These are phyloP conservation scores for Brachionus plicatilis DNA, from an alignment of 1,140 invertebrate genomes.

Conservation along the genomic window DNA sequence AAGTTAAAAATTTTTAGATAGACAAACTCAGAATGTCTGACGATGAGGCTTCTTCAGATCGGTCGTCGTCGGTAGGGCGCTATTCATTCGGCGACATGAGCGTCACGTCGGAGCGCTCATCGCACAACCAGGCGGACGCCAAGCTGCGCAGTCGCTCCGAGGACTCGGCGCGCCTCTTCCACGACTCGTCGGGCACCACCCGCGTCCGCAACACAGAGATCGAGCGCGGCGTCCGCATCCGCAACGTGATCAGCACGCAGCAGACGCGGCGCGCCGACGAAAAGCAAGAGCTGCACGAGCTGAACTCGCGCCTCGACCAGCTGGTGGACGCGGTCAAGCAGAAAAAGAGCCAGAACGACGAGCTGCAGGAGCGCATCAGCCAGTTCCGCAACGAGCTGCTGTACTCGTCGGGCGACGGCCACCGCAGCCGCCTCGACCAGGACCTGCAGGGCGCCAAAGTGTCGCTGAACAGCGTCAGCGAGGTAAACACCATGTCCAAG, in stretches of 20 bases:
- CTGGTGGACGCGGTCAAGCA: constrained; percentile 12
- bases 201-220: constrained; percentile 12
- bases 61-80: background rate
- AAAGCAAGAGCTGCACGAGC: constrained; percentile 12
- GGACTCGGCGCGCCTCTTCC: background rate
- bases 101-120: background rate
- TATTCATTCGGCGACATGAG: background rate
- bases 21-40: constrained; percentile 4
- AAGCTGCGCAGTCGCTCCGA: background rate
- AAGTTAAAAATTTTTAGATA: background rate
- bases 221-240: background rate
- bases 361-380: background rate
- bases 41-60: constrained; percentile 1
- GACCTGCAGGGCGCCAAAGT: background rate
- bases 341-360: constrained; percentile 26
- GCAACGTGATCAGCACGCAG: background rate
- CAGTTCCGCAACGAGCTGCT: constrained; percentile 20
- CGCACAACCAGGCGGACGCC: background rate
- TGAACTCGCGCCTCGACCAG: constrained; percentile 23
- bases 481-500: constrained; percentile 26
- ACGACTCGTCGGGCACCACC: background rate
- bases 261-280: background rate
- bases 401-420: background rate
- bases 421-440: background rate
- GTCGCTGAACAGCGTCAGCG: constrained; percentile 10